Base-by-base conservation (phyloP, 2,888 invertebrate genomes). In the Bombyx huttoni region DNA sequence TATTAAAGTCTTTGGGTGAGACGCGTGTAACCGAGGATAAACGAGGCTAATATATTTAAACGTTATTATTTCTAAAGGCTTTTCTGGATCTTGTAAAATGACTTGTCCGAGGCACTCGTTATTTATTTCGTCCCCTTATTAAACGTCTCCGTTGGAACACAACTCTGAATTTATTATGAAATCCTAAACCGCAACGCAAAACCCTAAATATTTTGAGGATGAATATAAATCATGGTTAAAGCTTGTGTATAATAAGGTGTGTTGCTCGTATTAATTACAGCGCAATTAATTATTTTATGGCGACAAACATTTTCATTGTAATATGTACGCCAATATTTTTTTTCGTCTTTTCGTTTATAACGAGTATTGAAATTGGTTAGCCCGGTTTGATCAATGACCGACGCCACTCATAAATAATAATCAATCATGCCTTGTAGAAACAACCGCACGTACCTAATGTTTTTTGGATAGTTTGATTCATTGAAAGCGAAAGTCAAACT, bases 21-120 rank as follows among this genome's bases (percentile, higher is more conserved):
- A 72, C 70, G 64, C 60, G 59, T 62, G 67, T 57, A 62, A 56
- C 58, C 59, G 63, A 62, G 61, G 68, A 81, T 68, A 76, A 78
- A 81, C 74, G 64, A 68, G 63, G 62, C 65, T 72, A 75, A 78
- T 81, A 82, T 80, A 78, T 81, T 76, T 73, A 67, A 75, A 67
- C 70, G 68, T 67, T 73, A 78, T 75, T 75, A 75, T 80, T 78
- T 74, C 70, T 64, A 66, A 73, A 66, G 66, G 68, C 56, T 65
- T 73, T 73, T 70, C 61, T 61, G 63, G 61, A 66, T 70, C 66
- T 72, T 74, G 76, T 75, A 73, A 78, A 72, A 73, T 70, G 70
- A 78, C 64, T 66, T 63, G 62, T 61, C 64, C 62, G 58, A 59
- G 67, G 65, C 70, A 63, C 65, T 70, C 64, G 67, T 76, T 77